Evolutionary conservation across 2,113 vertebrate genomes (phyloP).

Genomic region (Hucho hucho): DNA sequence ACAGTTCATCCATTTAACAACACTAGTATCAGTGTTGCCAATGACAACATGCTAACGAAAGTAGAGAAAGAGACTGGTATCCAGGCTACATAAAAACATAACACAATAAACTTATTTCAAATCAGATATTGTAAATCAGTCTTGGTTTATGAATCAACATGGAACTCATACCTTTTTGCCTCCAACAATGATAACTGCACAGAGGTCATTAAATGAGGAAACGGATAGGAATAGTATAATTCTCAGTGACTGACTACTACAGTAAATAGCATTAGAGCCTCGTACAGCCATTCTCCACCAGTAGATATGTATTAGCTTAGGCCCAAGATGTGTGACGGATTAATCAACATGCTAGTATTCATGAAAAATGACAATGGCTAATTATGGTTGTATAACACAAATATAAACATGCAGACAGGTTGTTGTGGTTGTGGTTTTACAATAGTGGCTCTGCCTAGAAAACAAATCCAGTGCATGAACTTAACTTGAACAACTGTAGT

Average conservation of each 20-base stretch:
- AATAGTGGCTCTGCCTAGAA: neutral
- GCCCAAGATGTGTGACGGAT: neutral
- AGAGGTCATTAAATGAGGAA: neutral
- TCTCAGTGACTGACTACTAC: neutral
- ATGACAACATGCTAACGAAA: too few relatives aligned
- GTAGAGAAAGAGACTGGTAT: too few relatives aligned
- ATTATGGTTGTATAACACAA: neutral
- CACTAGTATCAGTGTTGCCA: too few relatives aligned
- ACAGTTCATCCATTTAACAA: too few relatives aligned
- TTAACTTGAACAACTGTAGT: neutral
- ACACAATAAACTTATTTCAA: neutral
- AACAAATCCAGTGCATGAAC: constrained; percentile 48
- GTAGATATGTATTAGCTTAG: neutral
- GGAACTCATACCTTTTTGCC: neutral
- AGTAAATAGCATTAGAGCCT: neutral
- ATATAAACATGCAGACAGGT: neutral
- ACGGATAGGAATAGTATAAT: neutral
- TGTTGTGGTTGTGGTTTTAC: neutral
- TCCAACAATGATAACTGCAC: too few relatives aligned
- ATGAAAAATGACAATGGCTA: neutral
- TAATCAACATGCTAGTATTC: neutral
- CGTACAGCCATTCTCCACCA: neutral
- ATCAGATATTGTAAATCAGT: neutral
- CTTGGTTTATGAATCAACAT: neutral
- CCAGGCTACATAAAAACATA: neutral